Evolutionary conservation across 2,797 vertebrate species (phyloP), one percentile per base, ranked within the genome.

Genomic region (Syndactyla subalaris): DNA sequence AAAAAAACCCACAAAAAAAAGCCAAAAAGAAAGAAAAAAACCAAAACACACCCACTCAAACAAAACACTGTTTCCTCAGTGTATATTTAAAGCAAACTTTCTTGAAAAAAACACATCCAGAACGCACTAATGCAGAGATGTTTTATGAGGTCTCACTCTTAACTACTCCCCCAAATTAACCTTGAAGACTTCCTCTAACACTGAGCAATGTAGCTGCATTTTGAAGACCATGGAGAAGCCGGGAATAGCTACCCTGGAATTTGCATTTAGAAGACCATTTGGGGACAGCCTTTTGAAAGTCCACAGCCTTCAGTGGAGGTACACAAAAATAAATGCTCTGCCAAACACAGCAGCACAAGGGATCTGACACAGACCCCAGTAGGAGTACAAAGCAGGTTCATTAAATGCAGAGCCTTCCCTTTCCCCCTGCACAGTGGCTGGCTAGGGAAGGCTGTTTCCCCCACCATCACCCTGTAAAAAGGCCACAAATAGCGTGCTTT

Each of bases 251-350:
- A 2, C 12, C 17, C 24, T 41, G 3, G 2, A 52, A 83, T 91
- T 79, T 83, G 85, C 30, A 65, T 72, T 88, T 89, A 59, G 78
- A 70, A 87, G 88, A 89, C 85, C 75, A 54, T 92, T 80, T 67
- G 67, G 84, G 85, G 85, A 92, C 82, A 84, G 61, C 72, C 91
- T 85, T 95, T 96, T 80, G 34, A 57, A 85, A 80, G 48, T 2
- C 58, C 77, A 49, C n/a, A 75, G 48, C 52, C n/a, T 81, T 70
- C 77, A 21, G 54, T 5, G 6, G 10, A 75, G 55, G 5, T 9
- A 74, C 62, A 70, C 27, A 48, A 74, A 79, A 85, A 88, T 29
- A 92, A 79, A 68, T 2, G 36, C 88, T 92, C 63, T 96, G 87
- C 80, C 76, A 93, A 96, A 82, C 5, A 1, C 45, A 14, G 17